Evolutionary conservation across 2,888 invertebrate species (phyloP), one percentile per base, ranked within the genome.

Genomic region (Carabus problematicus): DNA sequence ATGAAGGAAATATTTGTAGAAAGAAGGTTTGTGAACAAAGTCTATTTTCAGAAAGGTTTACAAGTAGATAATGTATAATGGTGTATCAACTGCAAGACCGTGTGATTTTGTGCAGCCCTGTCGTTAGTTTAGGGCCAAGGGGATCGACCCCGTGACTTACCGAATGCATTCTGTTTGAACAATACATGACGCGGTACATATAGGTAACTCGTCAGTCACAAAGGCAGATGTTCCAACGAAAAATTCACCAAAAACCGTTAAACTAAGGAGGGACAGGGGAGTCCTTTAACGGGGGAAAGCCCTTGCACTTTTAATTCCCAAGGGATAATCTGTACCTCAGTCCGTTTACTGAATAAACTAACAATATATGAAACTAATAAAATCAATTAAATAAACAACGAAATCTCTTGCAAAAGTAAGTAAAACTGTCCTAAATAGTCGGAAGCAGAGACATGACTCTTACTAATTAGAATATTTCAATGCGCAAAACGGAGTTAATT

Each of bases 391-490:
- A 29, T 29, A 29, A 29, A 29, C 29, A 29, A 29, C 6, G 2
- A 29, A 29, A 29, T 6, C 29, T 2, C 2, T 29, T 29, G 29
- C 29, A 29, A 29, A 29, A 29, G 29, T 29, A 29, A 29, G 29
- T 29, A 29, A 29, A 29, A 29, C 29, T 29, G 29, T 29, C 29
- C 29, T 29, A 29, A 29, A 29, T 29, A 29, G 2, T 29, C 3
- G 6, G 6, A 49, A 52, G 52, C 19, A 8, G 52, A 14, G 40
- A 45, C 11, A 45, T 12, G 14, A 56, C 39, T 40, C 9, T 76
- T 76, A 74, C 76, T 77, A 78, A 78, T 78, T 78, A 77, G 77
- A 75, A 76, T 75, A 75, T 77, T 75, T 75, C 76, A 77, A 77
- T 77, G 76, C 76, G 76, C 76, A 76, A 49, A 61, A 6, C 29